These are phyloP conservation scores for Cynopterus brachyotis DNA, from an alignment of 2,113 vertebrate species.

Conservation along the genomic window DNA sequence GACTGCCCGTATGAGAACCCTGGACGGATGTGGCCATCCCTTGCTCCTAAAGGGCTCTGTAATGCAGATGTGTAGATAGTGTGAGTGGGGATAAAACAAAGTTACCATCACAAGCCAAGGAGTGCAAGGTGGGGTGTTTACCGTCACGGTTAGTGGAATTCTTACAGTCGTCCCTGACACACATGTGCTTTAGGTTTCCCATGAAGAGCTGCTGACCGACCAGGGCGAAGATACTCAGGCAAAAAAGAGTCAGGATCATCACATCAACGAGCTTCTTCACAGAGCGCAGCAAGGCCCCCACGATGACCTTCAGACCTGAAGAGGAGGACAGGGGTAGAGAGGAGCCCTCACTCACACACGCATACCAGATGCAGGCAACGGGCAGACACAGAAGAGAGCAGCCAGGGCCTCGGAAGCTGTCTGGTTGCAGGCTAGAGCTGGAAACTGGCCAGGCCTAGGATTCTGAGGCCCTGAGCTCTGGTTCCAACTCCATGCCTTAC, in stretches of 20 bases:
- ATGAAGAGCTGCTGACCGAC: slow-evolving; percentile 76
- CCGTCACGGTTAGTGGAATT: rapidly evolving
- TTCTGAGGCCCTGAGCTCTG: neutral
- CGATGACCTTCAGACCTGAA: slow-evolving; percentile 77
- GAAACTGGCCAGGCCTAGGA: neutral
- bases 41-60: neutral
- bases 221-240: slow-evolving; percentile 75
- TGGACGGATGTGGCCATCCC: neutral
- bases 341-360: neutral
- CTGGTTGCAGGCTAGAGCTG: neutral
- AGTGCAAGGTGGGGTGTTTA: neutral
- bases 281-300: slow-evolving; percentile 74
- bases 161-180: neutral
- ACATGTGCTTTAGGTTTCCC: slow-evolving; percentile 61
- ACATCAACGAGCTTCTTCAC: slow-evolving; percentile 73
- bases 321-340: neutral
- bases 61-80: neutral
- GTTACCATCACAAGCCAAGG: neutral
- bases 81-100: neutral
- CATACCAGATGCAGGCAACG: neutral
- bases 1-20: neutral
- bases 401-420: rapidly evolving
- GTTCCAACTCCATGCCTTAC: neutral
- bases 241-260: slow-evolving; percentile 75
- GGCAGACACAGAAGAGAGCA: neutral